phyloP scores from a whole-genome alignment of 2,888 invertebrate genomes.

The Phengaris arion region DNA sequence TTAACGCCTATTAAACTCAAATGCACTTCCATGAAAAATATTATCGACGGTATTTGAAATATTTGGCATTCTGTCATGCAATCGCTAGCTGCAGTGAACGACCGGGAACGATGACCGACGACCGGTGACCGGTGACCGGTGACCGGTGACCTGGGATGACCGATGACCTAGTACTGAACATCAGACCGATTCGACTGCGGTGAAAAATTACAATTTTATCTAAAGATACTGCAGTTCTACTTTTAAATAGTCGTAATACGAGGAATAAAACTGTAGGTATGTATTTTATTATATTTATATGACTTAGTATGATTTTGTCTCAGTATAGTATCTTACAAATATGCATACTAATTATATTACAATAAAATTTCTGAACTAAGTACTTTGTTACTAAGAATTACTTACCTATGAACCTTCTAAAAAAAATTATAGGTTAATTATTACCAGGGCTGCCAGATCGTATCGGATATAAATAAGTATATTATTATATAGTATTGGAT shows the following conservation, averaged over 20 bases:
- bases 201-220: neutral
- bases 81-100: neutral
- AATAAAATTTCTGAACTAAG: no score
- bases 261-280: neutral
- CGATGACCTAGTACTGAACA: neutral
- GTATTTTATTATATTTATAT: no score
- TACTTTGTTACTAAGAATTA: no score
- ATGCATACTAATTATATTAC: no score
- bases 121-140: constrained; percentile 4
- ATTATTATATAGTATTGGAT: no score
- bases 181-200: neutral
- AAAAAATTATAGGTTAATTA: no score
- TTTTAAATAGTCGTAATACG: neutral
- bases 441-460: no score
- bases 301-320: no score
- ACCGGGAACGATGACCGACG: constrained; percentile 24
- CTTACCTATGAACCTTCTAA: no score
- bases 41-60: constrained; percentile 11
- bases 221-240: constrained; percentile 8
- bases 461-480: no score
- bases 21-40: neutral
- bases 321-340: no score
- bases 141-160: constrained; percentile 12
- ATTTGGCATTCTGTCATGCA: constrained; percentile 11
- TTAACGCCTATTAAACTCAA: neutral